A percentile compares a stretch with the other conserved stretches of the same genome.
Conservation (phyloP, 1,140 invertebrate species). For the Wasmannia auropunctata region DNA sequence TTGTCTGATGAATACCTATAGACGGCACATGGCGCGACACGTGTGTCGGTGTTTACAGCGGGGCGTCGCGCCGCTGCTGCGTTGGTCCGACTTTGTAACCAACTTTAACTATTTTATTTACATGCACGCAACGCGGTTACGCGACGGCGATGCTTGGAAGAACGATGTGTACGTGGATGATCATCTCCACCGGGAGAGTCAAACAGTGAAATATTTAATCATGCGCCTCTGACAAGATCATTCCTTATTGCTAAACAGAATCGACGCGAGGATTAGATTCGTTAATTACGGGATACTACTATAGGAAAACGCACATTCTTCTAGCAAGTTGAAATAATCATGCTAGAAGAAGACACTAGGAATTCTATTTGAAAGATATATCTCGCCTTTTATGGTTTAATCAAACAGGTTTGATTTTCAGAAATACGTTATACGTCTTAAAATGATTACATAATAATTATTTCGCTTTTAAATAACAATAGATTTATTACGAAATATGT, state of each 20-base stretch:
- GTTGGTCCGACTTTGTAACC: neutral
- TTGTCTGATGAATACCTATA: conserved; percentile 66
- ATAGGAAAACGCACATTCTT: too few relatives aligned
- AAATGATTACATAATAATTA: neutral
- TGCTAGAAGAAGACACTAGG: too few relatives aligned
- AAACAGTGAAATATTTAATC: neutral
- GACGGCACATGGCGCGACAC: conserved; percentile 72
- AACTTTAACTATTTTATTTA: conserved; percentile 11
- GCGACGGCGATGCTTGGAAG: neutral
- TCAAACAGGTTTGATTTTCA: neutral
- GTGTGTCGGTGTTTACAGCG: conserved; percentile 66
- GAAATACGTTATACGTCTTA: neutral
- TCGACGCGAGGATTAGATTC: too few relatives aligned
- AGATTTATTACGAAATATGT: neutral
- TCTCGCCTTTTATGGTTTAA: neutral
- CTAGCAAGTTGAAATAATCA: too few relatives aligned
- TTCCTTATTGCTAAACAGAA: too few relatives aligned
- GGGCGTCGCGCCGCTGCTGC: neutral
- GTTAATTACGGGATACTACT: too few relatives aligned
- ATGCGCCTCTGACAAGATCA: neutral
- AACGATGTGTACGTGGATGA: neutral
- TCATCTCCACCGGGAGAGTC: neutral
- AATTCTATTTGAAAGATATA: neutral
- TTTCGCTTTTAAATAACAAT: neutral
- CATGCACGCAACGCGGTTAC: neutral